These are phyloP conservation scores for Sminthopsis crassicaudata DNA, from an alignment of 2,113 vertebrate species.

Conservation along the genomic window DNA sequence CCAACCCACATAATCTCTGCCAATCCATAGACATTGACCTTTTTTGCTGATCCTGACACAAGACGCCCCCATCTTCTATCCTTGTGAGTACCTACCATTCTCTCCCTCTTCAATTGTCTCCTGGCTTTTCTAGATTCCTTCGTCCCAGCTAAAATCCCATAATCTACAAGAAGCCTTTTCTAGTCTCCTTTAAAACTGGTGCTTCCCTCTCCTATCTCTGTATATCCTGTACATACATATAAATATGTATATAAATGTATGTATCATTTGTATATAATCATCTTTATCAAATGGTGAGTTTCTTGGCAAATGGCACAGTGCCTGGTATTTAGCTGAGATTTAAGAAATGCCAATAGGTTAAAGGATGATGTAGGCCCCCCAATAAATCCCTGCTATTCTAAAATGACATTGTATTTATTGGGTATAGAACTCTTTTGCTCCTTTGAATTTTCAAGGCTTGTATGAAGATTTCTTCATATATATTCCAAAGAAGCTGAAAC, in stretches of 20 bases:
- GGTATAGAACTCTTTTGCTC: not conserved
- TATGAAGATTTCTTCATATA: conserved; percentile 22
- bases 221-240: too few relatives aligned
- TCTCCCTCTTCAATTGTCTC: not conserved
- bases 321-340: not conserved
- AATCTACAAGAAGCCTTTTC: not conserved
- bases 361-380: not conserved
- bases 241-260: too few relatives aligned
- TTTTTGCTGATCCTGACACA: not conserved
- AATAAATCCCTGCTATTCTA: not conserved
- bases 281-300: not conserved
- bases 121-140: not conserved
- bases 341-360: not conserved
- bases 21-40: not conserved
- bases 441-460: conserved; percentile 22
- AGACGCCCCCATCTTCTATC: not conserved
- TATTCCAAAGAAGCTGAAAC: conserved; percentile 18
- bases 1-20: not conserved
- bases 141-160: not conserved
- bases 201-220: not conserved
- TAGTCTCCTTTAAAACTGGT: not conserved
- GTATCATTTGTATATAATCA: too few relatives aligned
- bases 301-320: too few relatives aligned
- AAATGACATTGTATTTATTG: not conserved
- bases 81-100: not conserved